These are phyloP conservation scores for Eptatretus atami DNA, from an alignment of 2,797 vertebrate genomes.

Conservation along the genomic window DNA sequence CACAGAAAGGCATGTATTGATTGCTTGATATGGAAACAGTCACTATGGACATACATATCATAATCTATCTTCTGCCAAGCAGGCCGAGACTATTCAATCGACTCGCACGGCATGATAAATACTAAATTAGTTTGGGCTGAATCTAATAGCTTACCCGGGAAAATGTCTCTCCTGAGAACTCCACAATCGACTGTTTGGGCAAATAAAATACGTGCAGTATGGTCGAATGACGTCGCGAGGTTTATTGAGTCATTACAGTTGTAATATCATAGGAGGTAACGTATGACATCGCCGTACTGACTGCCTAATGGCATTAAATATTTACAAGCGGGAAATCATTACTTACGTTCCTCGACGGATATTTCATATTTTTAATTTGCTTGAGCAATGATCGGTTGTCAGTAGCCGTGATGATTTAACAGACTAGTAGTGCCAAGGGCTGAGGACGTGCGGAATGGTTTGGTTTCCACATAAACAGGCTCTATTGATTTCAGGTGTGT, in stretches of 20 bases:
- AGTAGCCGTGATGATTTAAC: conserved; percentile 4
- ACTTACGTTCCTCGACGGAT: conserved; percentile 4
- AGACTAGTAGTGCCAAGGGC: neutral
- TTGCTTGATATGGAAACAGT: no score
- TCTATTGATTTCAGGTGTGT: neutral
- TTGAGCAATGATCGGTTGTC: conserved; percentile 4
- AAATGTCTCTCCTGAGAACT: conserved; percentile 4
- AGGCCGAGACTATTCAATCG: conserved; percentile 5
- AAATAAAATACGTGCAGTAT: conserved; percentile 5
- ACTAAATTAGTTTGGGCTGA: conserved; percentile 1
- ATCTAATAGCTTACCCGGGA: conserved; percentile 3
- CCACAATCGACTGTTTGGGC: conserved; percentile 3
- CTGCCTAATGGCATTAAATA: conserved; percentile 5
- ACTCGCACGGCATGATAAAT: conserved; percentile 5
- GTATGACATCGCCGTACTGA: conserved; percentile 1
- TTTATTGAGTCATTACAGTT: conserved; percentile 5
- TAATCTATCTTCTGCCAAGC: conserved; percentile 4
- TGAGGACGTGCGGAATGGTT: neutral
- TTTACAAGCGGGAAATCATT: conserved; percentile 5
- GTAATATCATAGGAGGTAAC: conserved; percentile 4
- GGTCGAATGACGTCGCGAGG: conserved; percentile 1
- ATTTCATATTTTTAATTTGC: conserved; percentile 6
- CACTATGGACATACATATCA: conserved; percentile 4
- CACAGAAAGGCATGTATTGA: no score
- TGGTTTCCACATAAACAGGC: conserved; percentile 3